These are phyloP conservation scores for Drosophila mauritiana DNA, from an alignment of 1,140 invertebrate species.

Conservation along the genomic window DNA sequence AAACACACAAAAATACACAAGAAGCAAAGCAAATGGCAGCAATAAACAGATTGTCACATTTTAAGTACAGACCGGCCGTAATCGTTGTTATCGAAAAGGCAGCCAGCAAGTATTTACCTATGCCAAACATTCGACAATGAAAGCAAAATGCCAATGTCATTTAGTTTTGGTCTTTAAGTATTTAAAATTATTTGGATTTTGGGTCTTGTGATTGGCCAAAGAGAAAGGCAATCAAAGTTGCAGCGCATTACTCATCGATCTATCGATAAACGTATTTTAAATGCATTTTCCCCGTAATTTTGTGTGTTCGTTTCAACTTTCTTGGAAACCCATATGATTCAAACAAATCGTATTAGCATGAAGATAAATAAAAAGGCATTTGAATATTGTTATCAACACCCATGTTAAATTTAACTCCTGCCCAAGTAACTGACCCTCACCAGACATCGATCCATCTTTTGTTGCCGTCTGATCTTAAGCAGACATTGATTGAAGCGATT, in stretches of 20 bases:
- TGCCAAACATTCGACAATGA: conserved; percentile 3
- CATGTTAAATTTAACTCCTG: background rate
- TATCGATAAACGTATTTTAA: conserved; percentile 5
- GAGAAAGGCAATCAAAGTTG: background rate
- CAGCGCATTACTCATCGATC: conserved; percentile 7
- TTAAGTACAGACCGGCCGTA: conserved; percentile 24
- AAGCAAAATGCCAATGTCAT: conserved; percentile 7
- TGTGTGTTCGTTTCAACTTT: conserved; percentile 6
- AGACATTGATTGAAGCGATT: conserved; percentile 35
- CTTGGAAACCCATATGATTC: background rate
- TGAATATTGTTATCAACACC: background rate
- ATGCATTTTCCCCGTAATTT: conserved; percentile 16
- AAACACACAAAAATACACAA: conserved; percentile 38
- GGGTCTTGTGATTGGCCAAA: background rate
- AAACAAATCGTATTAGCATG: background rate
- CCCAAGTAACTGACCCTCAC: conserved; percentile 12
- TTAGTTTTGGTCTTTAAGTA: background rate
- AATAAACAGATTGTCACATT: conserved; percentile 48
- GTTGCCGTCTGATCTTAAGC: background rate
- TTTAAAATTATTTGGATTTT: background rate
- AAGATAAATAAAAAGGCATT: background rate
- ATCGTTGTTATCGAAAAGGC: conserved; percentile 33
- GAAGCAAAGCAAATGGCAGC: conserved; percentile 32
- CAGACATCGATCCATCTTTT: conserved; percentile 17
- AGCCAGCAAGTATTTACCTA: conserved; percentile 32